Evolutionary conservation across 2,888 invertebrate species (phyloP), one percentile per base, ranked within the genome.

Genomic region (Acleris holmiana): DNA sequence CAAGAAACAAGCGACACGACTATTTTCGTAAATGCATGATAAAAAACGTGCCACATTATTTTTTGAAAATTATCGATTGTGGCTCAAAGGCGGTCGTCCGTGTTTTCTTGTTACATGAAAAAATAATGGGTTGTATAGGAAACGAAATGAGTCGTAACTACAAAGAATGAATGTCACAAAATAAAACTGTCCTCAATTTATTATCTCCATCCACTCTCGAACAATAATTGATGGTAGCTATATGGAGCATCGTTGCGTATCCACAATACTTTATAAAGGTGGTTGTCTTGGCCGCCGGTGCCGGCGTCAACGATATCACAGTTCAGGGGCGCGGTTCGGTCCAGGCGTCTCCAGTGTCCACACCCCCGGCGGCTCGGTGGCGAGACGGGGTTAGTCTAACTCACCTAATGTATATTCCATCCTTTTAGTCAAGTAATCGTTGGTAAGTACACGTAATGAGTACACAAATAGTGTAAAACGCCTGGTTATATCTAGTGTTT

Each of bases 361-460:
- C 29, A 29, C 8, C 8, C 8, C 0, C 29, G 29, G 29, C 80
- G 73, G 70, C 78, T 76, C 75, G 76, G 72, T 69, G 70, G 73
- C 76, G 78, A 77, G 75, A 81, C 77, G 78, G 78, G 73, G 71
- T 83, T 83, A 76, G 80, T 58, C 67, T 69, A 90, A 86, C 81
- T 90, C 90, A 89, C 86, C 85, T 91, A 90, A 89, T 91, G 89
- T 92, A 92, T 92, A 92, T 91, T 92, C 91, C 91, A 91, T 91
- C 91, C 91, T 91, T 81, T 84, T 90, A 89, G 85, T 80, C 73
- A 84, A 78, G 75, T 89, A 88, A 85, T 87, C 73, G 76, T 80
- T 86, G 76, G 75, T 87, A 88, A 89, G 89, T 90, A 91, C 91
- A 89, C 82, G 83, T 80, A 83, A 86, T 75, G 79, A 89, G 88